Evolutionary conservation across 1,140 invertebrate genomes (phyloP).

Genomic region (Stegodyphus dumicola): DNA sequence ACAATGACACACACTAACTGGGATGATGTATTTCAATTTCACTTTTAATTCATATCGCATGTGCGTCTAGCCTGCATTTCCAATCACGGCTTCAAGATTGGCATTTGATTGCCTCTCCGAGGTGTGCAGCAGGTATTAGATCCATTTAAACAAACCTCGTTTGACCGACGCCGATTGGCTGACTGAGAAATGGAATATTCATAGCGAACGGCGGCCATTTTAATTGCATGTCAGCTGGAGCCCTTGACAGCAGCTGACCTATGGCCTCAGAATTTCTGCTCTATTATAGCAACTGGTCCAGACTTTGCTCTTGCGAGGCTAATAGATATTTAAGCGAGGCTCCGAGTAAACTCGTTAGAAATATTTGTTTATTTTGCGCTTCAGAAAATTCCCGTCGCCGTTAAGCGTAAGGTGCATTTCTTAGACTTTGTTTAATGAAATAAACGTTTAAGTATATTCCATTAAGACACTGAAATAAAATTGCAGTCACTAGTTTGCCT

Average conservation of each 20-base stretch:
- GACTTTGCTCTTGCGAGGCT: background rate
- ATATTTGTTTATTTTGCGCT: no score
- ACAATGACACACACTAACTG: slow-evolving; percentile 2
- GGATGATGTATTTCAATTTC: slow-evolving; percentile 45
- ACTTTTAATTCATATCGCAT: slow-evolving; percentile 46
- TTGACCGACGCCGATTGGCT: slow-evolving; percentile 31
- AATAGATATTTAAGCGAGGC: slow-evolving; percentile 41
- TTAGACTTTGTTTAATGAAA: no score
- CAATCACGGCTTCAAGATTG: slow-evolving; percentile 44
- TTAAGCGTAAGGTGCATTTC: no score
- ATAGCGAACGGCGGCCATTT: slow-evolving; percentile 46
- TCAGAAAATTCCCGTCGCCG: no score
- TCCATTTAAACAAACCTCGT: slow-evolving; percentile 51
- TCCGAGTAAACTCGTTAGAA: background rate
- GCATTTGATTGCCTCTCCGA: slow-evolving; percentile 47
- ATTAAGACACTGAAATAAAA: no score
- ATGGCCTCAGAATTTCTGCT: slow-evolving; percentile 22
- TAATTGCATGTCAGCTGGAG: slow-evolving; percentile 54
- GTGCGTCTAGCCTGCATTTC: background rate
- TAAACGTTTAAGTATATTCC: no score
- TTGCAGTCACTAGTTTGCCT: no score
- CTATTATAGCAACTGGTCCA: slow-evolving; percentile 28
- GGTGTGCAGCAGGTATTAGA: slow-evolving; percentile 44
- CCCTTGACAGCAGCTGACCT: slow-evolving; percentile 31
- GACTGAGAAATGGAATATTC: slow-evolving; percentile 58